These are phyloP conservation scores for Scaptomyza parva DNA, from an alignment of 2,888 invertebrate genomes.

Conservation along the genomic window DNA sequence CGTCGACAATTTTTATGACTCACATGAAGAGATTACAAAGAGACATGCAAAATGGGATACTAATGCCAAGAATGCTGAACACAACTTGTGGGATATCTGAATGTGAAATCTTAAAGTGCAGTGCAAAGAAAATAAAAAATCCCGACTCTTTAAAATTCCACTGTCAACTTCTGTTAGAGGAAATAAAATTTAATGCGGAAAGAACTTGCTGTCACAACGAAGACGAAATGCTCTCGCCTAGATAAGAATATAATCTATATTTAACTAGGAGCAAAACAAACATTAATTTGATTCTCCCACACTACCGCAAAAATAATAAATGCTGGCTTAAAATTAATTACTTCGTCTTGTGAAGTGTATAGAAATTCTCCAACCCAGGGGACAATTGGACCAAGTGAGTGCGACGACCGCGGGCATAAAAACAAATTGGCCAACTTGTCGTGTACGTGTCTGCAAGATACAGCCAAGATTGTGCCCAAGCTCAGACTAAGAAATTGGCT, in stretches of 20 bases:
- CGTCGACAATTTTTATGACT: constrained; percentile 45
- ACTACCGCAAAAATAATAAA: not conserved
- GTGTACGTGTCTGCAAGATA: constrained; percentile 39
- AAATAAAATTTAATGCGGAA: constrained; percentile 18
- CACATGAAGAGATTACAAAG: constrained; percentile 17
- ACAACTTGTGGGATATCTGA: constrained; percentile 36
- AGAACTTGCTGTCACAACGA: constrained; percentile 16
- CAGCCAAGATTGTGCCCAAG: constrained; percentile 21
- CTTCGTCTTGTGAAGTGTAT: constrained; percentile 12
- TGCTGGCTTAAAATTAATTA: constrained; percentile 15
- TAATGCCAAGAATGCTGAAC: constrained; percentile 28
- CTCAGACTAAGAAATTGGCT: constrained; percentile 33
- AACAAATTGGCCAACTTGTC: constrained; percentile 34
- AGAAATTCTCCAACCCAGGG: not conserved
- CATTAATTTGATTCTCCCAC: not conserved
- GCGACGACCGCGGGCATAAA: constrained; percentile 20
- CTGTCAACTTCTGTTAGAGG: constrained; percentile 18
- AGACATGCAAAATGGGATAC: constrained; percentile 6
- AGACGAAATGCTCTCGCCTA: constrained; percentile 25
- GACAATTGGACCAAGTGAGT: constrained; percentile 3
- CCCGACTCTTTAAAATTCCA: constrained; percentile 66
- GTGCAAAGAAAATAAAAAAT: constrained; percentile 30
- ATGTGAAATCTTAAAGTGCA: constrained; percentile 49
- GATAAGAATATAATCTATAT: not conserved
- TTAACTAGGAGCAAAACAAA: not conserved